phyloP scores from a whole-genome alignment of 2,888 invertebrate species.

The Andrena minutula region DNA sequence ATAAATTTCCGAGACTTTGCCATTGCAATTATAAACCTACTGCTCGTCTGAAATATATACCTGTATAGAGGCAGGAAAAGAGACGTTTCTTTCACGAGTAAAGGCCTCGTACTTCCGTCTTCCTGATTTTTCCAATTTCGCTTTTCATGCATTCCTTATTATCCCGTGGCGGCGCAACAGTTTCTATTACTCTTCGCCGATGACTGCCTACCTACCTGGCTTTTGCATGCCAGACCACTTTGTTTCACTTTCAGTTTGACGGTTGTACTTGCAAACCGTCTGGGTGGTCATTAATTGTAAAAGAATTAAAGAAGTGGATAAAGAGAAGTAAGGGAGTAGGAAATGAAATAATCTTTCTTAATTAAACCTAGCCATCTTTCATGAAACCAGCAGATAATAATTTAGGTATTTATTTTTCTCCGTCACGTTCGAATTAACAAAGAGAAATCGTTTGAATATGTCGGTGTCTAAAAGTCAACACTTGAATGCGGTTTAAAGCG shows the following conservation, averaged over 20 bases:
- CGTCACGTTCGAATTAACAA: background rate
- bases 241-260: no score
- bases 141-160: constrained; percentile 6
- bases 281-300: no score
- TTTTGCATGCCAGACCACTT: background rate
- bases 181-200: background rate
- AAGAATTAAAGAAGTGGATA: no score
- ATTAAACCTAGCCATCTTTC: no score
- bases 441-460: background rate
- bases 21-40: constrained; percentile 37
- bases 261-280: no score
- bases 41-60: constrained; percentile 32
- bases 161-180: background rate
- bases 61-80: background rate
- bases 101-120: background rate
- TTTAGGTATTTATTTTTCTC: no score
- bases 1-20: constrained; percentile 34
- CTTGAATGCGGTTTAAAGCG: background rate
- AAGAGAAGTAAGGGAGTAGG: no score
- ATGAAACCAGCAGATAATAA: no score
- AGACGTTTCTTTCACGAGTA: constrained; percentile 10
- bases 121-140: constrained; percentile 3
- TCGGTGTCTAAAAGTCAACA: no score
- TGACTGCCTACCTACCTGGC: background rate
- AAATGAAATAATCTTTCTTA: no score